phyloP scores from a whole-genome alignment of 2,797 vertebrate genomes.

The Anableps anableps region DNA sequence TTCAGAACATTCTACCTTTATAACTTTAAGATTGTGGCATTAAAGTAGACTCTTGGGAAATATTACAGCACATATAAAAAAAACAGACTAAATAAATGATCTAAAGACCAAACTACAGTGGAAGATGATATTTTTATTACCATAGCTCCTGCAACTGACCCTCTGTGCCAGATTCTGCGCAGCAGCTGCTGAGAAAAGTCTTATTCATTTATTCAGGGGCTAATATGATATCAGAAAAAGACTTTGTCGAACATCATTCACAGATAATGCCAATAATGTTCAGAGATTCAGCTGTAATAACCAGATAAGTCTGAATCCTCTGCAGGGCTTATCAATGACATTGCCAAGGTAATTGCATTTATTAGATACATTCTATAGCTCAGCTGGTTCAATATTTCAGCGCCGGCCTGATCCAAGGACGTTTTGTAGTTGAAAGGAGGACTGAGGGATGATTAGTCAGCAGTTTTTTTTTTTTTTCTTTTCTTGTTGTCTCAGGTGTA shows the following conservation, averaged over 20 bases:
- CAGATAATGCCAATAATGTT: conserved; percentile 57
- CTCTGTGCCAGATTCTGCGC: conserved; percentile 1
- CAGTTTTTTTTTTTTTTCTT: conserved; percentile 10
- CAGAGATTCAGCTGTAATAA: conserved; percentile 55
- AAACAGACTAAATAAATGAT: conserved; percentile 8
- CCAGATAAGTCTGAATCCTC: conserved; percentile 54
- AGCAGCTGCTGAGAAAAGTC: conserved; percentile 18
- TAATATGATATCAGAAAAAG: conserved; percentile 48
- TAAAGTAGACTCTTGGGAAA: background rate
- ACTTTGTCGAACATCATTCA: conserved; percentile 57
- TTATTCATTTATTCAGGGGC: conserved; percentile 20
- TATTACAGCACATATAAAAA: background rate
- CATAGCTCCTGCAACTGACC: conserved; percentile 25
- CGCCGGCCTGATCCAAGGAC: conserved; percentile 44
- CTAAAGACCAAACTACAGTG: conserved; percentile 15
- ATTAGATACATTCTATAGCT: conserved; percentile 51
- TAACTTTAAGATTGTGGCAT: conserved; percentile 2
- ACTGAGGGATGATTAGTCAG: conserved; percentile 31
- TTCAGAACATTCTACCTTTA: background rate
- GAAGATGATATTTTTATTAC: conserved; percentile 25
- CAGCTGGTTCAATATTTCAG: conserved; percentile 50
- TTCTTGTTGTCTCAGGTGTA: conserved; percentile 35
- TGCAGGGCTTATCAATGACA: conserved; percentile 56
- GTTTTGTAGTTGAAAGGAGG: conserved; percentile 50
- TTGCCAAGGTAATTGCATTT: conserved; percentile 56